Evolutionary conservation across 2,888 invertebrate species (phyloP).

Genomic region (Pharmacophagus antenor): DNA sequence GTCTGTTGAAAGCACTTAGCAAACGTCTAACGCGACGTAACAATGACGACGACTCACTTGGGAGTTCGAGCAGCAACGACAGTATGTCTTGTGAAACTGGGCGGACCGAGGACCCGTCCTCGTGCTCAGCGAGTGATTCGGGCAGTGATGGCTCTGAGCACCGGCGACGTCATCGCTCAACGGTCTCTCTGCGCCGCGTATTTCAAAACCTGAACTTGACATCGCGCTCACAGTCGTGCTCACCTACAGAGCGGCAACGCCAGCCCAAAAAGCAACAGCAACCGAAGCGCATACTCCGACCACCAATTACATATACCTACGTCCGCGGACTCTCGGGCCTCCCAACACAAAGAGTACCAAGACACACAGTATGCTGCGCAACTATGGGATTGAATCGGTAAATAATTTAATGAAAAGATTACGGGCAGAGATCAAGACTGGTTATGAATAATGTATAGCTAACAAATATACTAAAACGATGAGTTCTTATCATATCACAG

Average conservation of each 20-base stretch:
- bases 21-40: conserved; percentile 81
- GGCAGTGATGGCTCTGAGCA: conserved; percentile 83
- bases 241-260: conserved; percentile 70
- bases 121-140: conserved; percentile 82
- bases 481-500: conserved; percentile 73
- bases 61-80: conserved; percentile 73
- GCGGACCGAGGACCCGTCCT: conserved; percentile 68
- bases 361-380: conserved; percentile 65
- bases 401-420: conserved; percentile 40
- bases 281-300: conserved; percentile 88
- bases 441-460: conserved; percentile 61
- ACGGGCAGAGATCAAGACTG: conserved; percentile 69
- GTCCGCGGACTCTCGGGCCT: conserved; percentile 90
- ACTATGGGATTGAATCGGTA: conserved; percentile 68
- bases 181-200: conserved; percentile 85
- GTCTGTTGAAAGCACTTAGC: conserved; percentile 84
- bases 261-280: conserved; percentile 81
- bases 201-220: conserved; percentile 85
- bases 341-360: conserved; percentile 90
- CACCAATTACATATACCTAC: conserved; percentile 90
- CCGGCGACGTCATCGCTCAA: conserved; percentile 74
- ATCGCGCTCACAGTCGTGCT: conserved; percentile 83
- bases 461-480: conserved; percentile 53
- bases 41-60: conserved; percentile 63
- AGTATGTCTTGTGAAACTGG: conserved; percentile 64